phyloP scores from a whole-genome alignment of 2,113 vertebrate species.

The Heterotilapia buettikoferi region DNA sequence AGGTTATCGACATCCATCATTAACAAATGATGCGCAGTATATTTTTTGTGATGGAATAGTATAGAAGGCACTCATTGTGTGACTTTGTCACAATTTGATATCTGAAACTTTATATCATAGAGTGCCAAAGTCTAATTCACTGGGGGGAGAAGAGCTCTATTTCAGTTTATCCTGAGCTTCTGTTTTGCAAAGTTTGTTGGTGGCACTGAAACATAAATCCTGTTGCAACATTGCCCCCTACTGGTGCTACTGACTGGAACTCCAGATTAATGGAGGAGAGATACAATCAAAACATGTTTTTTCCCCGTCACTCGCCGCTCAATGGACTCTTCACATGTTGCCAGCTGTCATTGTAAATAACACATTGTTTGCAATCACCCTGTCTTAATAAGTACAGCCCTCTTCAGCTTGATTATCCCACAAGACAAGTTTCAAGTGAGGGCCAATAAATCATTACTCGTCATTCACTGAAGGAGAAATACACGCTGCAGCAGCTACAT shows the following conservation, averaged over 20 bases:
- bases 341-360: conserved; percentile 7
- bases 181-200: conserved; percentile 37
- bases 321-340: background rate
- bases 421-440: background rate
- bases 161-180: background rate
- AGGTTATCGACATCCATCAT: conserved; percentile 2
- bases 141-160: background rate
- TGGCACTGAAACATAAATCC: conserved; percentile 43
- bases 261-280: background rate
- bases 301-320: background rate
- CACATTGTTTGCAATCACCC: conserved; percentile 12
- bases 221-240: conserved; percentile 61
- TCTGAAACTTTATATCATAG: background rate
- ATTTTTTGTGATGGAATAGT: background rate
- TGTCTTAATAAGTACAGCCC: background rate
- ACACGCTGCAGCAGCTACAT: background rate
- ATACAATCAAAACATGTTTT: background rate
- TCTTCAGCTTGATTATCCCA: conserved; percentile 27
- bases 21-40: background rate
- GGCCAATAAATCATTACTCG: conserved; percentile 14
- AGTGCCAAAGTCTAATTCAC: background rate
- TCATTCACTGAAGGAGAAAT: background rate
- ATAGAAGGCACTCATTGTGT: background rate
- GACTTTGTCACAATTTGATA: conserved; percentile 1
- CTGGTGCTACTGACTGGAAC: background rate